A percentile compares a stretch with the other conserved stretches of the same genome.
phyloP scores from a whole-genome alignment of 2,888 invertebrate genomes.

The Dorcus hopei region DNA sequence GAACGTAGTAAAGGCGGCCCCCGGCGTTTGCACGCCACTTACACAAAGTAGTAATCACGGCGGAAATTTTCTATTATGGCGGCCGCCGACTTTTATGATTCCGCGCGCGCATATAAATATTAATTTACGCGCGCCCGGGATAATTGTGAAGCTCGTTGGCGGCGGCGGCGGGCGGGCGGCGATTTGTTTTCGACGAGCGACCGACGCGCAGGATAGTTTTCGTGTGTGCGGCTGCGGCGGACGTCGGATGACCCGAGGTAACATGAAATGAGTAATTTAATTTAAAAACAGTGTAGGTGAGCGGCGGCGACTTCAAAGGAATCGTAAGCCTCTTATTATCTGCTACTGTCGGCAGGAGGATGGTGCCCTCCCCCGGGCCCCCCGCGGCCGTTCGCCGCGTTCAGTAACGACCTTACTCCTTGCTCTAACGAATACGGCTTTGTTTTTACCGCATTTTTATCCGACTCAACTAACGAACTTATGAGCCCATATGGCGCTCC shows the following conservation, averaged over 20 bases:
- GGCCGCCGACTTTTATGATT: too few relatives aligned
- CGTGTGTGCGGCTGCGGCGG: constrained; percentile 8
- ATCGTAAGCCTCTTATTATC: constrained; percentile 47
- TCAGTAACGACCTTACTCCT: constrained; percentile 22
- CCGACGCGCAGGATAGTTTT: background rate
- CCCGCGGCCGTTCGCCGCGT: constrained; percentile 24
- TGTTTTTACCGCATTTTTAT: constrained; percentile 11
- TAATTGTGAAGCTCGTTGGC: too few relatives aligned
- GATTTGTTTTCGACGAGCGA: too few relatives aligned
- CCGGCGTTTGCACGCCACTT: background rate
- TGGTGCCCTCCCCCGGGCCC: constrained; percentile 20
- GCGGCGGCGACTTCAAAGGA: constrained; percentile 45
- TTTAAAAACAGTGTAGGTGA: constrained; percentile 49
- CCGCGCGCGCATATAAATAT: too few relatives aligned
- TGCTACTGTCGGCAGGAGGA: constrained; percentile 47
- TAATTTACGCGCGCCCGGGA: too few relatives aligned
- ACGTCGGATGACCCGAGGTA: constrained; percentile 29
- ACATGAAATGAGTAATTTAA: constrained; percentile 46
- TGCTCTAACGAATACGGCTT: constrained; percentile 1
- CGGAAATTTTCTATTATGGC: too few relatives aligned
- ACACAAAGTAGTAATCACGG: too few relatives aligned
- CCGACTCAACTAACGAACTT: constrained; percentile 1
- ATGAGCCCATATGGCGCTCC: too few relatives aligned
- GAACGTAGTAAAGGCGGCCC: background rate
- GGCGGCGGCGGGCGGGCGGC: too few relatives aligned